Percentiles rank a stretch among this genome's conserved stretches.
Evolutionary conservation across 2,113 vertebrate genomes (phyloP).

Genomic region (Oenanthe melanoleuca): DNA sequence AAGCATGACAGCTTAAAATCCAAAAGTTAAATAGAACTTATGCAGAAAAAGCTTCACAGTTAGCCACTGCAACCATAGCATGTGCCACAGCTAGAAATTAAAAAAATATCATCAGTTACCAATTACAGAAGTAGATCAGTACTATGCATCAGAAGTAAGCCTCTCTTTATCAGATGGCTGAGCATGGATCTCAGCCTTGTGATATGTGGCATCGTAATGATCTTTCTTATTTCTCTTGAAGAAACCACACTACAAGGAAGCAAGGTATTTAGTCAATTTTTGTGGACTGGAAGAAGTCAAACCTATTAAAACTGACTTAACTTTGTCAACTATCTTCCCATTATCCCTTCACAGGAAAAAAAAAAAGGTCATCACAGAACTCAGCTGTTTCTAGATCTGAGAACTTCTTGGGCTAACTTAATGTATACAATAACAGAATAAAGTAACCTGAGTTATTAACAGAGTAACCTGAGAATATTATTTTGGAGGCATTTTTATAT

Average conservation of each 20-base stretch:
- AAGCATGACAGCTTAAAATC: conserved; percentile 73
- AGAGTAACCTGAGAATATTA: not conserved
- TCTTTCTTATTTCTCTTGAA: conserved; percentile 98
- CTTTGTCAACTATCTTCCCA: not conserved
- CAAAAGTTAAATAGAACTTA: conserved; percentile 77
- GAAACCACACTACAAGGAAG: conserved; percentile 98
- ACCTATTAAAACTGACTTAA: not conserved
- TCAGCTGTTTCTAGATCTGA: not conserved
- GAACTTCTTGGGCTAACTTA: not conserved
- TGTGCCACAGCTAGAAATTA: conserved; percentile 76
- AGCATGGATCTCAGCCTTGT: conserved; percentile 99
- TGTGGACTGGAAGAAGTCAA: conserved; percentile 41
- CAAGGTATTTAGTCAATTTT: conserved; percentile 83
- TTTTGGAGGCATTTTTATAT: not conserved
- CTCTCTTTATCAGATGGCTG: conserved; percentile 99
- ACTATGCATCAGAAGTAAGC: conserved; percentile 96
- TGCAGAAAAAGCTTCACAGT: conserved; percentile 76
- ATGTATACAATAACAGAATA: not conserved
- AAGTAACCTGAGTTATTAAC: not conserved
- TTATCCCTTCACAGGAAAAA: not conserved
- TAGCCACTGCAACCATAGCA: conserved; percentile 85
- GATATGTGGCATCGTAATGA: conserved; percentile 93
- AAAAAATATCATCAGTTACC: conserved; percentile 86
- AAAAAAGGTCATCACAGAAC: not conserved
- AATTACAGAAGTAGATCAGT: conserved; percentile 85